Base-by-base conservation (phyloP, 2,113 vertebrate genomes). In the Vimba vimba region DNA sequence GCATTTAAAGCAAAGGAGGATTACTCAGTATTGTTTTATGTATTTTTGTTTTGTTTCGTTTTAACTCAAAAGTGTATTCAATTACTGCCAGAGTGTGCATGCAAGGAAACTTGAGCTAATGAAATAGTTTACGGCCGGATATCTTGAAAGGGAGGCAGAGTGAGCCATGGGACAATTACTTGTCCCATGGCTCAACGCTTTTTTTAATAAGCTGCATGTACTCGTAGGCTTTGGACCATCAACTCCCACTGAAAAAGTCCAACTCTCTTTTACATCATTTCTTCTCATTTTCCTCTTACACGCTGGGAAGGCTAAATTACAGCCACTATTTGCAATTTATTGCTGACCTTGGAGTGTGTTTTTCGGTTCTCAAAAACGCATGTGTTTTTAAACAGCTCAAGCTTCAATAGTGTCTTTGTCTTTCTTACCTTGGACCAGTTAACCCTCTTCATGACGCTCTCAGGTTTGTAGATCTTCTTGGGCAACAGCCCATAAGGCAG, bases 401-500 rank as follows among this genome's bases (percentile, higher is more conserved):
- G 36, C 45, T 33, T 19, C n/a, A 50, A 1, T 52, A 19, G 43
- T 36, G 45, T 57, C 6, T 27, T 69, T 25, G 27, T 79, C 25
- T 50, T 4, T 36, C 85, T 6, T 97, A 99, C 98, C 98, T 99
- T 99, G n/a, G 94, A 95, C 98, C 98, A 99, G 90, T 99, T 99
- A 90, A 98, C 96, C 91, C 97, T 96, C 93, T 97, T 98, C 97
- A 99, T 98, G 3, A 96, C 75, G 0, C 94, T 91, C 50, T 98
- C 97, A 30, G 96, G 96, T n/a, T 95, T 96, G 86, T 98, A 99
- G 33, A 90, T 86, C 87, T 97, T 99, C 92, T 99, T 99, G 73
- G 95, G 93, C 88, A 97, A 93, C 92, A 99, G 96, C 83, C 98
- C 98, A 60, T 97, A 97, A 64, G 98, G 98, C 87, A 98, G 89